Evolutionary conservation across 2,113 vertebrate genomes (phyloP), one percentile per base, ranked within the genome.

Genomic region (Cebidichthys violaceus): DNA sequence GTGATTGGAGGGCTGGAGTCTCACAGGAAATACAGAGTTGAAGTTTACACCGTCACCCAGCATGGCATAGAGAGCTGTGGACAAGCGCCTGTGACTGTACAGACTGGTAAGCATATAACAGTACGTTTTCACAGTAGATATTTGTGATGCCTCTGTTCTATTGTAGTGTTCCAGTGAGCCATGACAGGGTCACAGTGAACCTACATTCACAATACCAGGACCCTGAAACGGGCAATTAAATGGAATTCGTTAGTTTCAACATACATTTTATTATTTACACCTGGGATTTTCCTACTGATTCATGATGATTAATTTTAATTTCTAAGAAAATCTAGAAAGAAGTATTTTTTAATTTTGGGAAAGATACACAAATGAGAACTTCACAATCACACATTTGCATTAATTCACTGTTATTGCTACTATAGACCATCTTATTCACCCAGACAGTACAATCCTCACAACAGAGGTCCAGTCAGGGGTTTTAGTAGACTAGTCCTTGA

Each of bases 11-110:
- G 93, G 29, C 55, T 96, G 60, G 93, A 91, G 77, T 88, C 96
- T n/a, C 95, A 94, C 89, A 95, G 92, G 81, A 90, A 85, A 33
- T 97, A 97, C 92, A 88, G 70, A 37, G n/a, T 97, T 35, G 90
- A 93, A 82, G 82, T 98, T 39, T 91, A 95, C 79, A 95, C 93
- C 0, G 88, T 96, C 72, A 92, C 95, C 60, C 87, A 88, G 57
- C 91, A 89, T 43, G 95, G 96, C 75, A 90, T 95, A 85, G 82
- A 92, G 76, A 97, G 95, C 87, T 95, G 92, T 82, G 89, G 91
- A 2, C 92, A 94, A 72, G 81, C 73, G 6, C 77, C 93, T 70
- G 33, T 96, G 72, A 81, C 89, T 84, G 84, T 94, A 18, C 88
- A 90, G 79, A 97, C 97, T 92, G 95, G 97, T 97, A 90, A 86